Base-by-base conservation (phyloP, 2,113 vertebrate species). In the Hiodon tergisus region DNA sequence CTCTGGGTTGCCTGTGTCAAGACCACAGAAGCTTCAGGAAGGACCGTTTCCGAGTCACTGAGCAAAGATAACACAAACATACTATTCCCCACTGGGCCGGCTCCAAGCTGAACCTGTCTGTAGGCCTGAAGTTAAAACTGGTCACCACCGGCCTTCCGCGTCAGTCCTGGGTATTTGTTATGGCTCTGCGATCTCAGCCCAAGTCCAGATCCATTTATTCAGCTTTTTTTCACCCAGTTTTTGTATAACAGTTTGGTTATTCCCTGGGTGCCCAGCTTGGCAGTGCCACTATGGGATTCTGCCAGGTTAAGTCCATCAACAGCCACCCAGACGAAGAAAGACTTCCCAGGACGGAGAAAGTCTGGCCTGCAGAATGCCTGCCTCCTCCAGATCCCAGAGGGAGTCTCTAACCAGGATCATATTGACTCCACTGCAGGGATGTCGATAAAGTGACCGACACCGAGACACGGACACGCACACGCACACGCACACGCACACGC, bases 371-470 rank as follows among this genome's bases (percentile, higher is more conserved):
- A 31, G 31, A 31, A 31, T 31, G 31, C 31, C 31, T 31, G 31
- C 31, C 31, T 31, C 31, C 31, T 31, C 31, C 31, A 31, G 62
- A 16, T 31, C 48, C 63, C 7, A 11, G 1, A 72, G 69, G 63
- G 51, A 78, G 60, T 58, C 55, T 65, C 6, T 31, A 3, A 14
- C 54, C 51, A 71, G 54, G 69, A 76, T 53, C 52, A n/a, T 82
- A 85, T 84, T 77, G 82, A 85, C 83, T 71, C 65, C 2, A 46
- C 31, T 50, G 65, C n/a, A 82, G 63, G 31, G 79, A 54, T 75
- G 74, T 78, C 78, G 55, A 76, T 82, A 59, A 10, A 51, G 11
- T 50, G 48, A 53, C 76, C 59, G 58, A 80, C 59, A 62, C 17
- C 71, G 61, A 72, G 0, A 5, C 14, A 60, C 62, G 31, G 31